These are phyloP conservation scores for Drosophila kambysellisi DNA, from an alignment of 2,888 invertebrate genomes.

Conservation along the genomic window DNA sequence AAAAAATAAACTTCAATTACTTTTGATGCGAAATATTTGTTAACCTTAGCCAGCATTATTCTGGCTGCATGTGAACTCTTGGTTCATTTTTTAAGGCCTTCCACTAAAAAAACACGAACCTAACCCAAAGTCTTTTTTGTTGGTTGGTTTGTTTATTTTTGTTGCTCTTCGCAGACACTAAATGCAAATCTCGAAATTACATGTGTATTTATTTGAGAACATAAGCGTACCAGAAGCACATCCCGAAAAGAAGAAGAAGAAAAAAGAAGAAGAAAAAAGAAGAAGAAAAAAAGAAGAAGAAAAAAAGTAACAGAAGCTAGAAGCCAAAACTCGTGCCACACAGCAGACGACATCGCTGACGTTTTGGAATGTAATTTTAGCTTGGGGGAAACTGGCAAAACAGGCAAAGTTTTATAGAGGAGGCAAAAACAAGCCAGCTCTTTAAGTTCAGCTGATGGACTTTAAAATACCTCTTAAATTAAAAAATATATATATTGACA, in stretches of 20 bases:
- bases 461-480: slow-evolving; percentile 4
- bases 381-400: slow-evolving; percentile 56
- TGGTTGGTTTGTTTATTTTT: neutral
- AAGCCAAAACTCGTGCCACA: slow-evolving; percentile 30
- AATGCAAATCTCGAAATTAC: slow-evolving; percentile 77
- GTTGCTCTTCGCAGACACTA: slow-evolving; percentile 44
- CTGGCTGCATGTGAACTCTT: neutral
- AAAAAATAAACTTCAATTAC: slow-evolving; percentile 1
- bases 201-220: slow-evolving; percentile 72
- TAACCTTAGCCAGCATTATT: neutral
- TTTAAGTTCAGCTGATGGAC: neutral
- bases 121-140: neutral
- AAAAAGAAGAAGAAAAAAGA: neutral
- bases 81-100: slow-evolving; percentile 3
- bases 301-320: slow-evolving; percentile 11
- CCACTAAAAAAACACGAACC: neutral
- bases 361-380: slow-evolving; percentile 80
- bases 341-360: slow-evolving; percentile 69
- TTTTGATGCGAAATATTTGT: neutral
- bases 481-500: no score
- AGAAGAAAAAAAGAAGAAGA: neutral
- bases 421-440: slow-evolving; percentile 25
- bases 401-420: slow-evolving; percentile 67
- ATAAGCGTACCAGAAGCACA: slow-evolving; percentile 29
- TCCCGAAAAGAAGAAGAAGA: neutral